These are phyloP conservation scores for Pelecanoides urinatrix DNA, from an alignment of 2,113 vertebrate species.

Conservation along the genomic window DNA sequence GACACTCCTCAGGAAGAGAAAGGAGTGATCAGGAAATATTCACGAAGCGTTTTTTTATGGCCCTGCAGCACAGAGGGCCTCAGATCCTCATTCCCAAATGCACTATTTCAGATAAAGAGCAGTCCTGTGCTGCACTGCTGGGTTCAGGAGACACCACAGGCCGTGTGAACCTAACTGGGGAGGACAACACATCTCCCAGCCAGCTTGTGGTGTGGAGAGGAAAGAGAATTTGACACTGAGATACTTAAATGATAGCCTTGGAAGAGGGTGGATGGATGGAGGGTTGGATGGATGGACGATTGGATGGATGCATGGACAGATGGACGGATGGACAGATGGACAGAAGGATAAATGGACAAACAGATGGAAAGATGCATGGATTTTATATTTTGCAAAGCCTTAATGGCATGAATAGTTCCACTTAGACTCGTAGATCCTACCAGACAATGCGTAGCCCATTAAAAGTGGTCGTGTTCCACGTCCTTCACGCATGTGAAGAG, in stretches of 20 bases:
- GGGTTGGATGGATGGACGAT: not conserved
- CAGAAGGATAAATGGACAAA: not conserved
- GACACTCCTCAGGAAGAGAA: too few relatives aligned
- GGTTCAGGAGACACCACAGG: not conserved
- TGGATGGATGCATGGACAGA: not conserved
- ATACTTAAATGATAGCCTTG: not conserved
- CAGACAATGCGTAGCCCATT: not conserved
- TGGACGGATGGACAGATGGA: not conserved
- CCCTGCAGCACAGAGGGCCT: not conserved
- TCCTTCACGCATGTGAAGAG: accelerated
- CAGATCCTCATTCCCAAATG: not conserved
- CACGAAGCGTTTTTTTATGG: not conserved
- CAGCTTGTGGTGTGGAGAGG: not conserved
- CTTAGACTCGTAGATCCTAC: not conserved
- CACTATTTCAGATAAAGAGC: not conserved
- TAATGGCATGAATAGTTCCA: not conserved
- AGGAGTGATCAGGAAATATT: not conserved
- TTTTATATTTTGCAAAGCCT: not conserved
- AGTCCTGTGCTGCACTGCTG: not conserved
- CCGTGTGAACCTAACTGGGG: not conserved
- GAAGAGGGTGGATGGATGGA: not conserved
- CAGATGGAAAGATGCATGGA: not conserved
- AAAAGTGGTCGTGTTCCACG: accelerated
- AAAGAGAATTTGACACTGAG: not conserved
- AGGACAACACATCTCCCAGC: not conserved